A percentile compares a stretch with the other conserved stretches of the same genome.
Evolutionary conservation across 2,888 invertebrate species (phyloP).

Genomic region (Minunthozetes semirufus): DNA sequence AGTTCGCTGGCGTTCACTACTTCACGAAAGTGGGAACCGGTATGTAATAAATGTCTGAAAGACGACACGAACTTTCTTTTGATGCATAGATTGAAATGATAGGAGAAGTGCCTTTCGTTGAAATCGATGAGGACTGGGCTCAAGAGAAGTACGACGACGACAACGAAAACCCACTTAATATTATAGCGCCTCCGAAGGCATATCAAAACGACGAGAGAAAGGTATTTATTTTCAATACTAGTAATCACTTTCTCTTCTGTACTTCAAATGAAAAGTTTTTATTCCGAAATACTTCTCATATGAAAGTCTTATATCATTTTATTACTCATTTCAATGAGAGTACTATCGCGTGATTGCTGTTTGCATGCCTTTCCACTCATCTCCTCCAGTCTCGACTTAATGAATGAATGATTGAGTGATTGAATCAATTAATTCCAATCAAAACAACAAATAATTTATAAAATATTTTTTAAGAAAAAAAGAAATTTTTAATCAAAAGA

Average conservation of each 20-base stretch:
- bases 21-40: constrained; percentile 43
- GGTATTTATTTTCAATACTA: not conserved
- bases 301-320: too few relatives aligned
- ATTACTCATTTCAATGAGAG: too few relatives aligned
- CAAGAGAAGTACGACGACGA: constrained; percentile 22
- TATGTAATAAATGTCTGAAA: constrained; percentile 28
- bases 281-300: too few relatives aligned
- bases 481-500: too few relatives aligned
- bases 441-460: too few relatives aligned
- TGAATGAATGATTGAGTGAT: too few relatives aligned
- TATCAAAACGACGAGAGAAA: constrained; percentile 15
- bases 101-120: constrained; percentile 37
- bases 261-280: not conserved
- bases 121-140: constrained; percentile 34
- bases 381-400: too few relatives aligned
- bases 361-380: too few relatives aligned
- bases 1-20: constrained; percentile 90
- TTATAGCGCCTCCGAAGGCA: constrained; percentile 28
- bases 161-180: constrained; percentile 25
- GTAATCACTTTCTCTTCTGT: not conserved
- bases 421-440: too few relatives aligned
- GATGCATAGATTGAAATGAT: not conserved
- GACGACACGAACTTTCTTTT: not conserved
- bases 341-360: too few relatives aligned
- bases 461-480: too few relatives aligned